Conservation (phyloP, 2,113 vertebrate species). For the Tragelaphus buxtoni region DNA sequence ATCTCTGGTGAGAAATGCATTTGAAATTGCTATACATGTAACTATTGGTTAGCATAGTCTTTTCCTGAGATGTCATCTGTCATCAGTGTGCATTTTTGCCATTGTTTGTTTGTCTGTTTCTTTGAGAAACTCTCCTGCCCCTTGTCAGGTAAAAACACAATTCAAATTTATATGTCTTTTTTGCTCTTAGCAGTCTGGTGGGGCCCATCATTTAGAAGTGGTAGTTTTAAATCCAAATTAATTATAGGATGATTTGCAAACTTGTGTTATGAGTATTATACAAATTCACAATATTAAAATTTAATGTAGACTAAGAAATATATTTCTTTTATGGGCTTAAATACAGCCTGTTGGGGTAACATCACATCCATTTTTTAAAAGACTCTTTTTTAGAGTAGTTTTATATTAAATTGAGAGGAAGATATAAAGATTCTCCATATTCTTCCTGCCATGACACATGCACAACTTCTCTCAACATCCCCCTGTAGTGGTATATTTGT, state of each 20-base stretch:
- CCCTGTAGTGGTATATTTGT: neutral
- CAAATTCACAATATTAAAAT: neutral
- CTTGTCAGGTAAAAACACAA: neutral
- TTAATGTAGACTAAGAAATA: neutral
- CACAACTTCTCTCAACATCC: neutral
- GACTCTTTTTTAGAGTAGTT: neutral
- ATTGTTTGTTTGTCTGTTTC: neutral
- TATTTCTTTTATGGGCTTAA: neutral
- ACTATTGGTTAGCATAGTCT: neutral
- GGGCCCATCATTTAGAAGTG: neutral
- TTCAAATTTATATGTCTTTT: neutral
- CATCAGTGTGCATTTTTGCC: neutral
- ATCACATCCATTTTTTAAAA: neutral
- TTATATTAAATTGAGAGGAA: neutral
- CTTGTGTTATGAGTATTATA: neutral
- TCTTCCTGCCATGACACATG: neutral
- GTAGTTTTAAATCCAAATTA: slow-evolving; percentile 6
- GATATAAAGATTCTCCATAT: neutral
- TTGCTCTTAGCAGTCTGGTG: neutral
- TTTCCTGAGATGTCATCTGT: neutral
- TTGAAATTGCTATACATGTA: neutral
- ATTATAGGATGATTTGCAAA: neutral
- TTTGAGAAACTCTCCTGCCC: neutral
- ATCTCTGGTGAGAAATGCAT: neutral
- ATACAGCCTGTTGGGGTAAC: neutral